phyloP scores from a whole-genome alignment of 2,797 vertebrate genomes.

The Gallinago stenura region DNA sequence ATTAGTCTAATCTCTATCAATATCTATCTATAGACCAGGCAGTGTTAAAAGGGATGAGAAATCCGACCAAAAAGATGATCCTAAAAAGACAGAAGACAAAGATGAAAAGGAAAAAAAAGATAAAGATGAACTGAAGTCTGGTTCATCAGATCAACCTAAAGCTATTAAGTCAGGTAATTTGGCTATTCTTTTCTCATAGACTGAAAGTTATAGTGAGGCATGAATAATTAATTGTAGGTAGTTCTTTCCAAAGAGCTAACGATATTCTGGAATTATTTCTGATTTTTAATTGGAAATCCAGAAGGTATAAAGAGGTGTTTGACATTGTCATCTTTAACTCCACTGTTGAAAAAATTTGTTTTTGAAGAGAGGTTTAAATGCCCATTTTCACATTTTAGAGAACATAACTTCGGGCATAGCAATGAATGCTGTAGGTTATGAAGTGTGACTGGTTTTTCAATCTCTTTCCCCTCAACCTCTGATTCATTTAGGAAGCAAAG shows the following conservation, averaged over 20 bases:
- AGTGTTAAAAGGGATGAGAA: slow-evolving; percentile 80
- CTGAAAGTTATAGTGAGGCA: neutral
- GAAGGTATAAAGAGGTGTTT: neutral
- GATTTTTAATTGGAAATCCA: neutral
- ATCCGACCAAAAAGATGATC: slow-evolving; percentile 85
- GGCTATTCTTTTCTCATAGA: neutral
- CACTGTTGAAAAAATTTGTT: neutral
- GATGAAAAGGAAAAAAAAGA: slow-evolving; percentile 80
- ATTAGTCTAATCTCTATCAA: neutral
- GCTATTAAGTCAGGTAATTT: slow-evolving; percentile 77
- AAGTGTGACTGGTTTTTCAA: neutral
- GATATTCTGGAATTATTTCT: neutral
- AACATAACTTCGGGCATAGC: neutral
- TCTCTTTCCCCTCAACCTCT: neutral
- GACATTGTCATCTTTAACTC: neutral
- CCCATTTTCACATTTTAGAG: neutral
- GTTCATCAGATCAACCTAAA: slow-evolving; percentile 76
- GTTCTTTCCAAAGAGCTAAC: neutral
- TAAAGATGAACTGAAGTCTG: slow-evolving; percentile 84
- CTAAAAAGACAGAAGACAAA: slow-evolving; percentile 80
- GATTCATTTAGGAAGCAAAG: slow-evolving; percentile 77
- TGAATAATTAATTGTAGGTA: neutral
- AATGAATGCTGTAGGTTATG: neutral
- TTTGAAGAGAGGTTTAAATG: neutral
- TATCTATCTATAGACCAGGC: slow-evolving; percentile 53